These are phyloP conservation scores for Drosophila aff. DNA, from an alignment of 1,140 invertebrate genomes.

Conservation along the genomic window DNA sequence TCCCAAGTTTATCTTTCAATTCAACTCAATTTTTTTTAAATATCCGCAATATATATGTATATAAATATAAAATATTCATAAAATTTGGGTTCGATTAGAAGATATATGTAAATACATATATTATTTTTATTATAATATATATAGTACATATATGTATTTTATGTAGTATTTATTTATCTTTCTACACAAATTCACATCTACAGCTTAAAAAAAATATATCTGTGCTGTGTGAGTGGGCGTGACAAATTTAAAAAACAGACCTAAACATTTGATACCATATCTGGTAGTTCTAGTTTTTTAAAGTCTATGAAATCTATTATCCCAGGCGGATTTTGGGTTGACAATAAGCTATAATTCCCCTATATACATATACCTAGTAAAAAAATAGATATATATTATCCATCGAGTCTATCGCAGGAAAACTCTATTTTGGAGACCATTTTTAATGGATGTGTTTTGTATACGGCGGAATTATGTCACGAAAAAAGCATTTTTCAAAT, in stretches of 20 bases:
- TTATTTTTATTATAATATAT: not conserved
- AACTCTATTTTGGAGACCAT: conserved; percentile 23
- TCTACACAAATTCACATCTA: not conserved
- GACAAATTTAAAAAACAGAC: not conserved
- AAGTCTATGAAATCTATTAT: not conserved
- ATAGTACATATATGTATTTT: too few species aligned
- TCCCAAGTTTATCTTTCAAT: not conserved
- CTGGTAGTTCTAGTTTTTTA: not conserved
- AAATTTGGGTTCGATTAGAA: too few species aligned
- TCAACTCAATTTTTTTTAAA: not conserved
- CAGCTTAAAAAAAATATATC: not conserved
- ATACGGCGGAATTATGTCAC: conserved; percentile 44
- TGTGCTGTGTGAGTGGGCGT: not conserved
- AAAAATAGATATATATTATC: not conserved
- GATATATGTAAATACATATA: too few species aligned
- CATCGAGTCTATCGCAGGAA: not conserved
- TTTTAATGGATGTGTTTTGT: conserved; percentile 47
- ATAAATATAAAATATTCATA: too few species aligned
- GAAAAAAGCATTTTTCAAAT: conserved; percentile 64
- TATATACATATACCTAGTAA: not conserved
- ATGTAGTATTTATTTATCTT: not conserved
- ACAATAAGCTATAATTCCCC: not conserved
- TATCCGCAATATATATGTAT: not conserved
- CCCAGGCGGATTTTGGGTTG: not conserved
- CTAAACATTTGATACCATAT: not conserved